These are phyloP conservation scores for Drosophila mayri DNA, from an alignment of 1,140 invertebrate genomes.

Conservation along the genomic window DNA sequence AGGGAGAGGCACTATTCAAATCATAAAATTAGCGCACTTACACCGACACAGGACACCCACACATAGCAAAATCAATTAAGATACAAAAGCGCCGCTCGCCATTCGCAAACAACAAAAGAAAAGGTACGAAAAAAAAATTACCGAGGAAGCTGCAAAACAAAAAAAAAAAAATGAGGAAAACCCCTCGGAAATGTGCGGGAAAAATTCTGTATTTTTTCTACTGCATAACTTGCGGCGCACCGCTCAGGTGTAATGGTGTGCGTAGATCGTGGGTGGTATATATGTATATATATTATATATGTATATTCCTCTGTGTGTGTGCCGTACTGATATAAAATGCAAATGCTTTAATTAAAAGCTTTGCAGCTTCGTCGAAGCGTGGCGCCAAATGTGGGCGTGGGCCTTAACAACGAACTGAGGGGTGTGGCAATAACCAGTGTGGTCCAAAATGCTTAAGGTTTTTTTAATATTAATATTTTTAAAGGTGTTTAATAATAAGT, in stretches of 20 bases:
- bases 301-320: conserved; percentile 3
- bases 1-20: conserved; percentile 56
- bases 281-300: neutral
- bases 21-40: conserved; percentile 76
- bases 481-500: neutral
- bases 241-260: conserved; percentile 53
- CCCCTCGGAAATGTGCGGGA: conserved; percentile 28
- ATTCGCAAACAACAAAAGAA: conserved; percentile 46
- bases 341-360: conserved; percentile 83
- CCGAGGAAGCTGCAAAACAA: neutral
- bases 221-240: conserved; percentile 78
- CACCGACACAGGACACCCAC: conserved; percentile 32
- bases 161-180: conserved; percentile 8
- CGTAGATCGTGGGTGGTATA: conserved; percentile 10
- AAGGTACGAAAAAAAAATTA: conserved; percentile 30
- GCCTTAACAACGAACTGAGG: neutral
- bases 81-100: conserved; percentile 65
- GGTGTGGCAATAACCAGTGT: conserved; percentile 25
- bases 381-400: conserved; percentile 35
- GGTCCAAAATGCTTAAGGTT: conserved; percentile 61
- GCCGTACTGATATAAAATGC: conserved; percentile 70
- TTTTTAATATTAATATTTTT: too few relatives aligned
- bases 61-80: conserved; percentile 70
- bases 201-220: conserved; percentile 44
- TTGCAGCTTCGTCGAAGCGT: conserved; percentile 68